A percentile compares a stretch with the other conserved stretches of the same genome.
Evolutionary conservation across 2,888 invertebrate species (phyloP).

Genomic region (Psylliodes chrysocephalus): DNA sequence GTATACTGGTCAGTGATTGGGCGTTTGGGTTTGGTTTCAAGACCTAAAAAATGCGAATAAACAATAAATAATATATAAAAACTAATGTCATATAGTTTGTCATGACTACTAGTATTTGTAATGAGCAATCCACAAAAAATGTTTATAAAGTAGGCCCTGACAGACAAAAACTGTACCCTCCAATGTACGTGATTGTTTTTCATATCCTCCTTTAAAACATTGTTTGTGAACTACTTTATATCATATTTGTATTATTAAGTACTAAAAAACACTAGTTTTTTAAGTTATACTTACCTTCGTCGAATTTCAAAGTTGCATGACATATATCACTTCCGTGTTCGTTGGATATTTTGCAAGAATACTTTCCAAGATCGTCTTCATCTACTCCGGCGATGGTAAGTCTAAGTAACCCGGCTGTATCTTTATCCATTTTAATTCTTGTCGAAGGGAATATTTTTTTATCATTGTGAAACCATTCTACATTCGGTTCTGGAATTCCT

Average conservation of each 20-base stretch:
- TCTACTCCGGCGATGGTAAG: conserved; percentile 82
- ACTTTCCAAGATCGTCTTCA: conserved; percentile 85
- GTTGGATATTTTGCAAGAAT: conserved; percentile 85
- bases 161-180: too few species aligned
- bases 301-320: conserved; percentile 79
- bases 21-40: conserved; percentile 74
- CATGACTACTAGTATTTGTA: too few species aligned
- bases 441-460: conserved; percentile 83
- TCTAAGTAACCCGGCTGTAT: conserved; percentile 83
- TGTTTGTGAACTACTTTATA: too few species aligned
- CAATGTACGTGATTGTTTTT: too few species aligned
- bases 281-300: conserved; percentile 62
- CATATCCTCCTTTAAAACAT: too few species aligned
- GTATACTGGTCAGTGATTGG: conserved; percentile 82
- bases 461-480: conserved; percentile 87
- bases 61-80: background rate
- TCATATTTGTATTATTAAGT: too few species aligned
- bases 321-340: conserved; percentile 86
- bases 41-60: conserved; percentile 35
- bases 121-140: too few species aligned
- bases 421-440: conserved; percentile 84
- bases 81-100: too few species aligned
- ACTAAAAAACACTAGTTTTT: too few species aligned
- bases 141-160: too few species aligned
- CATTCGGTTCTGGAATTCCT: conserved; percentile 88